Base-by-base conservation (phyloP, 2,888 invertebrate genomes). In the Galerucella calmariensis region DNA sequence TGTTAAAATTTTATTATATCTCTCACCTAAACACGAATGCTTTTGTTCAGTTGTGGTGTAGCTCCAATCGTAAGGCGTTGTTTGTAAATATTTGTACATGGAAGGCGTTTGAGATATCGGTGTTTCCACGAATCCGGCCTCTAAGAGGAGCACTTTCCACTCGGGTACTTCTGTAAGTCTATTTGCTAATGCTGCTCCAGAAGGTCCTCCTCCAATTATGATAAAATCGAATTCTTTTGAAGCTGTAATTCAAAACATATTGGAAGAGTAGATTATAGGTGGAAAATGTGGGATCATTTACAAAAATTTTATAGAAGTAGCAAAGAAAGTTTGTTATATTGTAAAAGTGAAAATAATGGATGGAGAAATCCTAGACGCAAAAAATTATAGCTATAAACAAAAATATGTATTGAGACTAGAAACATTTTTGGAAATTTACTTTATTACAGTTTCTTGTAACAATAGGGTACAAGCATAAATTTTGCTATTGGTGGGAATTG, bases 151-250 rank as follows among this genome's bases (percentile, higher is more conserved):
- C 1, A 86, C 75, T 27, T 80, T 82, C 87, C 88, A 88, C 6
- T 83, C 74, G 0, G 85, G 82, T 67, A 86, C 83, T 78, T 90
- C 90, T 56, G 89, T 88, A 10, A 90, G 83, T 66, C 90, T 84
- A 74, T 87, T 86, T 0, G 90, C 90, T 56, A 90, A 83, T 10
- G 90, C 88, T 4, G 90, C 87, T 1, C 90, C 90, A 2, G 89
- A 87, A 1, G 89, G 85, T 9, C 89, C 90, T 3, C 88, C 88
- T 2, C 89, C 89, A 6, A 89, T 87, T 9, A 89, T 83, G 71
- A 89, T 87, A 72, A 88, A 89, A 78, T 89, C 89, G 80, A 85
- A 89, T 41, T 76, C 74, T 5, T 68, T 89, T 35, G 69, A 62
- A 27, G 67, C 75, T 75, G 48, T 12, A 75, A 20, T 58, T 58